A percentile compares a stretch with the other conserved stretches of the same genome.
phyloP scores from a whole-genome alignment of 64 coral and sea anemone species.

The Stichodactyla mertensii region DNA sequence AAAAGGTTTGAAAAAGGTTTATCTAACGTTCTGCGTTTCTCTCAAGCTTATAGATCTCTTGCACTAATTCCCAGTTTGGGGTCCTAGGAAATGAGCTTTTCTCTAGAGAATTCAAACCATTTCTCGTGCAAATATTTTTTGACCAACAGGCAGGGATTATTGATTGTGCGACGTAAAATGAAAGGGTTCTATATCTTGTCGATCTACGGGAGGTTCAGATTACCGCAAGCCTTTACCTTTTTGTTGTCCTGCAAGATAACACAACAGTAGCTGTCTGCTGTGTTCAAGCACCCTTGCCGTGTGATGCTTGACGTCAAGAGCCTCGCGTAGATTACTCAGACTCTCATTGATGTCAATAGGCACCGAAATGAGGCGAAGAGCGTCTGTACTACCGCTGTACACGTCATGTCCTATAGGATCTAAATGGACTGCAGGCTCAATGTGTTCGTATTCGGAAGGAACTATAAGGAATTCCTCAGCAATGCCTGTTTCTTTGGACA shows the following conservation, averaged over 20 bases:
- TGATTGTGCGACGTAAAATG: too few species aligned
- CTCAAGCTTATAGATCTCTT: too few species aligned
- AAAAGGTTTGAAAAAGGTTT: too few species aligned
- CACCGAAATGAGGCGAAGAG: constrained; percentile 76
- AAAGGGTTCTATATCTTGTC: too few species aligned
- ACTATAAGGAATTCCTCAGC: constrained; percentile 61
- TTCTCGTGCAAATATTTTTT: too few species aligned
- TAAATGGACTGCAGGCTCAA: constrained; percentile 97
- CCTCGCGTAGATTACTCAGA: constrained; percentile 55
- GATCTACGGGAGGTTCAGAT: too few species aligned
- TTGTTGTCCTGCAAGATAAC: constrained; percentile 84
- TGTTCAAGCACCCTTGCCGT: constrained; percentile 81
- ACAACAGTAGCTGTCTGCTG: constrained; percentile 83
- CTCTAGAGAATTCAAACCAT: too few species aligned
- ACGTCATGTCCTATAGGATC: constrained; percentile 96
- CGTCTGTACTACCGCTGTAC: constrained; percentile 84
- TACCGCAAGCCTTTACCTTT: constrained; percentile 1
- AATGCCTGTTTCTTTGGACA: constrained; percentile 69
- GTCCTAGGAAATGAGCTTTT: too few species aligned
- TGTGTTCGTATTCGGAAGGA: constrained; percentile 54
- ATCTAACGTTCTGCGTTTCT: too few species aligned
- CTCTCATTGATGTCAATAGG: constrained; percentile 81
- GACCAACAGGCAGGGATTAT: too few species aligned
- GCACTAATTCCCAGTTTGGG: too few species aligned
- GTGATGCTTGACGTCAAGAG: constrained; percentile 79